A percentile compares a stretch with the other conserved stretches of the same genome.
These are phyloP conservation scores for Drosophila oshimai DNA, from an alignment of 1,140 invertebrate genomes.

Conservation along the genomic window DNA sequence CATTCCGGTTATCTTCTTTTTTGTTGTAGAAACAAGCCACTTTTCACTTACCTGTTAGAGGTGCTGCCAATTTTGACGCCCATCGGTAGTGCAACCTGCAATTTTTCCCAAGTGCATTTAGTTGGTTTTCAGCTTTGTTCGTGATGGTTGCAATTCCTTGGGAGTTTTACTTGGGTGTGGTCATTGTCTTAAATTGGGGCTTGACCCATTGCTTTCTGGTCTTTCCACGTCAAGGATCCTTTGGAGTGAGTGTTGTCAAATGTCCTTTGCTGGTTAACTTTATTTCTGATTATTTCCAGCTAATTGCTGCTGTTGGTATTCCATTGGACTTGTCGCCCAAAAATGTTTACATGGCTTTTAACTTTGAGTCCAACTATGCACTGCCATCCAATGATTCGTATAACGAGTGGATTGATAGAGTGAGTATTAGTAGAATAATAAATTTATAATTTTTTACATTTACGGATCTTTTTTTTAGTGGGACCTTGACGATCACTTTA, in stretches of 20 bases:
- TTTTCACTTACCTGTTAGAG: conserved; percentile 9
- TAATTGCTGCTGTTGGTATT: conserved; percentile 87
- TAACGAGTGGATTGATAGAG: conserved; percentile 69
- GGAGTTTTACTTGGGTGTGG: background rate
- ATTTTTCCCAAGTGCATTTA: conserved; percentile 21
- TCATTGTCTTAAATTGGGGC: background rate
- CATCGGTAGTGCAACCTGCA: conserved; percentile 5
- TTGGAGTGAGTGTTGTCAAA: conserved; percentile 48
- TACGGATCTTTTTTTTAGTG: conserved; percentile 46
- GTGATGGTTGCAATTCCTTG: conserved; percentile 35
- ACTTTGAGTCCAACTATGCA: conserved; percentile 89
- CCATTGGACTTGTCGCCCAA: conserved; percentile 86
- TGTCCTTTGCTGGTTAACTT: fast-evolving
- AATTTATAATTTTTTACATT: background rate
- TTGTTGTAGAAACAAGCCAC: background rate
- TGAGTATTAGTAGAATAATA: conserved; percentile 15
- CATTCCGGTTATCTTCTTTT: conserved; percentile 55
- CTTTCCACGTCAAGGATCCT: conserved; percentile 66
- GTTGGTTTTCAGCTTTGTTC: conserved; percentile 30
- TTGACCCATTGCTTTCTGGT: conserved; percentile 30
- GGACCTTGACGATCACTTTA: conserved; percentile 58
- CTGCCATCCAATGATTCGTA: conserved; percentile 80
- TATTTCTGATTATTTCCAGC: conserved; percentile 15
- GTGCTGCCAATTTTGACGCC: conserved; percentile 20
- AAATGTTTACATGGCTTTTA: conserved; percentile 88